These are phyloP conservation scores for Caenorhabditis plicata DNA, from an alignment of 2,888 invertebrate species.

Conservation along the genomic window DNA sequence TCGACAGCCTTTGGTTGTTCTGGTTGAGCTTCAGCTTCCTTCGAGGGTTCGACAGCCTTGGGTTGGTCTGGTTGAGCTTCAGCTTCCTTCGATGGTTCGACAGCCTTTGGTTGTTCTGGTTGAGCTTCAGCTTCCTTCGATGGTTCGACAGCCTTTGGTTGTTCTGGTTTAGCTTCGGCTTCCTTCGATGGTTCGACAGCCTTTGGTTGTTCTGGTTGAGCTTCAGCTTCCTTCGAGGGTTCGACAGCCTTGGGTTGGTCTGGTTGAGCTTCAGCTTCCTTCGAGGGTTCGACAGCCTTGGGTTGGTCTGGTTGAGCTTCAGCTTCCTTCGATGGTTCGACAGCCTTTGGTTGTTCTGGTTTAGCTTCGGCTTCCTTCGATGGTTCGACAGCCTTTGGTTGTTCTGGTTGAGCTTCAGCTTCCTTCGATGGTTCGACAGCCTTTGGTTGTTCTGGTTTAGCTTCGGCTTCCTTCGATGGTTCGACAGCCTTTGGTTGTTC, in stretches of 20 bases:
- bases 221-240: slow-evolving; percentile 4
- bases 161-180: slow-evolving; percentile 1
- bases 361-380: slow-evolving; percentile 4
- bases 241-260: background rate
- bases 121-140: background rate
- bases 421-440: too few relatives aligned
- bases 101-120: background rate
- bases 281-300: slow-evolving; percentile 5
- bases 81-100: slow-evolving; percentile 1
- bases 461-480: slow-evolving; percentile 1
- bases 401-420: too few relatives aligned
- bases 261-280: background rate
- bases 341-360: slow-evolving; percentile 2
- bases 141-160: background rate
- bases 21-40: slow-evolving; percentile 4
- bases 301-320: slow-evolving; percentile 8
- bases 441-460: too few relatives aligned
- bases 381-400: slow-evolving; percentile 1
- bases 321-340: slow-evolving; percentile 1
- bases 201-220: too few relatives aligned
- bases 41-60: background rate
- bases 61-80: background rate
- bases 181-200: background rate
- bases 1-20: slow-evolving; percentile 3
- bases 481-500: slow-evolving; percentile 2